Evolutionary conservation across 2,888 invertebrate genomes (phyloP), one percentile per base, ranked within the genome.

Genomic region (Netelia fuscicornis): DNA sequence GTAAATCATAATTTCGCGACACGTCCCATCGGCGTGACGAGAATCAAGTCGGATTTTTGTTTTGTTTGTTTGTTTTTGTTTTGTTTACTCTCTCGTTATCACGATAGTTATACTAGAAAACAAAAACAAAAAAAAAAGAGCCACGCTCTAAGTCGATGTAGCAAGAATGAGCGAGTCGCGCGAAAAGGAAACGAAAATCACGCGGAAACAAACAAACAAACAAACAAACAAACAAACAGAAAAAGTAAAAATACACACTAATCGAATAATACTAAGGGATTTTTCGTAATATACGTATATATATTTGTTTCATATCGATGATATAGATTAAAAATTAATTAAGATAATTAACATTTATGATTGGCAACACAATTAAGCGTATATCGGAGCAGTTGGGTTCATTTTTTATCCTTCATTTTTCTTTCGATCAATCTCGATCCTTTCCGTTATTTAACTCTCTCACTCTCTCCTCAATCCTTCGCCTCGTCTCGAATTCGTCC

Each of bases 341-440:
- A 81, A 88, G 86, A 87, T 87, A 89, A 88, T 90, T 89, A 91
- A 91, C 86, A 88, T 65, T 80, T 89, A 90, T 90, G 89, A 92
- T 92, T 92, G 92, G 92, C 92, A 92, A 92, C 91, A 91, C 91
- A 92, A 91, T 92, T 92, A 92, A 92, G 92, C 92, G 92, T 92
- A 92, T 90, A 89, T 90, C 88, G 89, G 90, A 91, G 90, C 90
- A 90, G 88, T 90, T 91, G 91, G 90, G 89, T 91, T 42, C 17
- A 17, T 17, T 17, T 17, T n/a, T 25, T 10, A 56, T 56, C 54
- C 30, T 90, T 87, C 84, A 86, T 86, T 68, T 84, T 86, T 86
- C 83, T 83, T 84, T 60, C 70, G 5, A 8, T 37, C 44, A 25
- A 64, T 78, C 81, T 62, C 85, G 81, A 85, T 83, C 81, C 58